phyloP scores from a whole-genome alignment of 2,888 invertebrate genomes.

The Neoascia interrupta region DNA sequence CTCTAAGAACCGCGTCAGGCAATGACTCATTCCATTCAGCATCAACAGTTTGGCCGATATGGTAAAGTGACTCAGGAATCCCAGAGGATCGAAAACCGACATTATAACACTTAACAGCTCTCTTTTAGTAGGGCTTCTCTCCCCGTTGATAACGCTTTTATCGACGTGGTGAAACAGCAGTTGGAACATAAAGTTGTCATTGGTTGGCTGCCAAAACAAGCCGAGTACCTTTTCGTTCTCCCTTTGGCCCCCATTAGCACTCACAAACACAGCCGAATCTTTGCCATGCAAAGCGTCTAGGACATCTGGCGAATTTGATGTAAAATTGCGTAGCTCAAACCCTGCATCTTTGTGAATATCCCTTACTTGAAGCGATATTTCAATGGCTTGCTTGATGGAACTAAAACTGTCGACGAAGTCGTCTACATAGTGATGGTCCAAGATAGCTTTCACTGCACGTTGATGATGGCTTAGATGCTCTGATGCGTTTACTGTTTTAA shows the following conservation, averaged over 20 bases:
- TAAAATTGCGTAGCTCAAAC: slow-evolving; percentile 18
- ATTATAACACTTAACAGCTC: slow-evolving; percentile 2
- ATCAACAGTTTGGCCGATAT: slow-evolving; percentile 8
- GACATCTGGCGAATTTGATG: slow-evolving; percentile 39
- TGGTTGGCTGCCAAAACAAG: slow-evolving; percentile 55
- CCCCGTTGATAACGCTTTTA: slow-evolving; percentile 15
- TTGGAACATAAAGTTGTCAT: slow-evolving; percentile 50
- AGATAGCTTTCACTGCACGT: slow-evolving; percentile 44
- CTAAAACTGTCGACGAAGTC: slow-evolving; percentile 23
- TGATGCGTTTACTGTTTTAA: neutral
- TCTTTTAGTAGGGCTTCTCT: neutral
- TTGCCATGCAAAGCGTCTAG: slow-evolving; percentile 8
- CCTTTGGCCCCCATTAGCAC: no score
- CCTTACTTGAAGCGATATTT: slow-evolving; percentile 14
- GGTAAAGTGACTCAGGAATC: neutral
- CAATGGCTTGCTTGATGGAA: slow-evolving; percentile 38
- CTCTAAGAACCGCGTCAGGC: neutral
- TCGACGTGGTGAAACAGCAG: slow-evolving; percentile 24
- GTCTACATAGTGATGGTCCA: slow-evolving; percentile 36
- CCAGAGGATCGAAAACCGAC: slow-evolving; percentile 22
- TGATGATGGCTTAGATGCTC: slow-evolving; percentile 12
- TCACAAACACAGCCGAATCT: no score
- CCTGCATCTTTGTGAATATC: neutral
- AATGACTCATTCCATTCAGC: slow-evolving; percentile 20
- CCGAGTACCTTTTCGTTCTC: slow-evolving; percentile 59